Evolutionary conservation across 2,888 invertebrate genomes (phyloP).

Genomic region (Endotricha flammealis): DNA sequence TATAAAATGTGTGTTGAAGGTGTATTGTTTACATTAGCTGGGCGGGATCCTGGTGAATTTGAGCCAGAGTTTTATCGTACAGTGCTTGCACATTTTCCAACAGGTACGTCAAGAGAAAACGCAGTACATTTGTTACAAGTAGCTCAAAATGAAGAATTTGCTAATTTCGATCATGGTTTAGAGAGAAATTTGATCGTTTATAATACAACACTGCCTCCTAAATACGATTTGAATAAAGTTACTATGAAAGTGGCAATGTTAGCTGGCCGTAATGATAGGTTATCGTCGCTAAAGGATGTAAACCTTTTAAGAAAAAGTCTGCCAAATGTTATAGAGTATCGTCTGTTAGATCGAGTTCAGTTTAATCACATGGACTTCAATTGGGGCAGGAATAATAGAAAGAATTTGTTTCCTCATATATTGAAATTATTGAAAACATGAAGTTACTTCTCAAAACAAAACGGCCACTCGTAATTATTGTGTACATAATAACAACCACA

Average conservation of each 20-base stretch:
- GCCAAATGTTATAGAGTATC: slow-evolving; percentile 27
- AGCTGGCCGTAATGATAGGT: slow-evolving; percentile 34
- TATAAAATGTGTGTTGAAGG: slow-evolving; percentile 2
- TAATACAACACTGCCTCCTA: slow-evolving; percentile 29
- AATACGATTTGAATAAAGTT: slow-evolving; percentile 37
- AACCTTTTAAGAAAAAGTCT: slow-evolving; percentile 23
- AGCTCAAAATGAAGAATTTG: slow-evolving; percentile 12
- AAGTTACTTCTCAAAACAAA: too few species aligned
- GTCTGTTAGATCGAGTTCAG: not conserved
- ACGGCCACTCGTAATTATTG: too few species aligned
- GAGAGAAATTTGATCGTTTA: slow-evolving; percentile 31
- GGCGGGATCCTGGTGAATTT: not conserved
- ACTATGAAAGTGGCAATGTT: slow-evolving; percentile 33
- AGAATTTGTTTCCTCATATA: slow-evolving; percentile 2
- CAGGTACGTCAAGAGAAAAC: slow-evolving; percentile 19
- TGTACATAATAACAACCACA: too few species aligned
- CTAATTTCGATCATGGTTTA: slow-evolving; percentile 27
- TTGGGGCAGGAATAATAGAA: slow-evolving; percentile 2
- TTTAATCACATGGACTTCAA: slow-evolving; percentile 7
- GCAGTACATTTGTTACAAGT: slow-evolving; percentile 19
- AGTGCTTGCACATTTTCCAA: slow-evolving; percentile 21
- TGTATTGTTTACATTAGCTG: slow-evolving; percentile 2
- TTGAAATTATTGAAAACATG: slow-evolving; percentile 2
- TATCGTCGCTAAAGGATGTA: slow-evolving; percentile 35
- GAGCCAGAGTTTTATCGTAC: slow-evolving; percentile 1